Conservation (phyloP, 2,797 vertebrate species). For the Galago senegalensis region DNA sequence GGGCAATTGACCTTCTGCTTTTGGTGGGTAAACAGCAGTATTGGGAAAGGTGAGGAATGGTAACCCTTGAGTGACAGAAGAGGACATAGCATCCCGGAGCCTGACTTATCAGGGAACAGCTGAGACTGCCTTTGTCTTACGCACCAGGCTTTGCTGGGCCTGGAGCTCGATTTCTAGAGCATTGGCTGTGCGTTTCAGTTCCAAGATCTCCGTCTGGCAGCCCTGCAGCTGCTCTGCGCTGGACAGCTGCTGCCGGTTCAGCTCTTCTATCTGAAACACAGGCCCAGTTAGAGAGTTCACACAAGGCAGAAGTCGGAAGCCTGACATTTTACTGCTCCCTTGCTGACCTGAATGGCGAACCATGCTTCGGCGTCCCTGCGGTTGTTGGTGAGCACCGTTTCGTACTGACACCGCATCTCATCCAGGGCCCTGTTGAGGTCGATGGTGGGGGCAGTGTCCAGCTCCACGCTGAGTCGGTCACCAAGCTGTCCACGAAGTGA, state of each 20-base stretch:
- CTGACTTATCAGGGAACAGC: not conserved
- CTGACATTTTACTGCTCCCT: rapidly evolving
- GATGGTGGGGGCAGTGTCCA: conserved; percentile 79
- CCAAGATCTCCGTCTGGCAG: conserved; percentile 84
- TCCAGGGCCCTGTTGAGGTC: conserved; percentile 85
- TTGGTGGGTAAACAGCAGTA: not conserved
- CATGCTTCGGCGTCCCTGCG: conserved; percentile 82
- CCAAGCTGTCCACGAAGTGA: conserved; percentile 82
- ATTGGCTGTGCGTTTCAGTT: conserved; percentile 80
- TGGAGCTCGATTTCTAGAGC: conserved; percentile 86
- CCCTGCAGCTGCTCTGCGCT: conserved; percentile 79
- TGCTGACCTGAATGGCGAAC: conserved; percentile 81
- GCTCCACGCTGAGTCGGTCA: conserved; percentile 85
- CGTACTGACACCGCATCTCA: conserved; percentile 87
- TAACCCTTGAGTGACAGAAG: not conserved
- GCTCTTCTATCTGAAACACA: conserved; percentile 83
- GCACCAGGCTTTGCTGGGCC: conserved; percentile 85
- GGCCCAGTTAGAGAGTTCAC: not conserved
- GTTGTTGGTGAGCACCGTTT: conserved; percentile 82
- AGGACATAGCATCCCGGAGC: not conserved
- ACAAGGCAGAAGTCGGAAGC: not conserved
- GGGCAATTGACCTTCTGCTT: not conserved
- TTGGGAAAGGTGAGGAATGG: not conserved
- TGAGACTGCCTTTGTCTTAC: not conserved
- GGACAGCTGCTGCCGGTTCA: conserved; percentile 83